Evolutionary conservation across 1,140 invertebrate genomes (phyloP).

Genomic region (Ostrea edulis): DNA sequence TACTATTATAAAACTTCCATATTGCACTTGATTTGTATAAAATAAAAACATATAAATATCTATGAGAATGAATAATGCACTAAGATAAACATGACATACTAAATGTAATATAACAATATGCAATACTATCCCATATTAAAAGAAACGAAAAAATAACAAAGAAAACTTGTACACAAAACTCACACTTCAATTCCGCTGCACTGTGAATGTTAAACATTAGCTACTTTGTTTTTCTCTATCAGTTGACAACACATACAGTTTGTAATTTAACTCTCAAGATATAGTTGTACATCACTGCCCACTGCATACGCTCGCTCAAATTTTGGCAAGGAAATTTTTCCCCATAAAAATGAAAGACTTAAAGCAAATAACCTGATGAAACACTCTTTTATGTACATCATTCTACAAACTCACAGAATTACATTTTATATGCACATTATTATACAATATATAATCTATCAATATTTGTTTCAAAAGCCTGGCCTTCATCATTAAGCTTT

Average conservation of each 20-base stretch:
- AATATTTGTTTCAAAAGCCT: background rate
- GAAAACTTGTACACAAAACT: background rate
- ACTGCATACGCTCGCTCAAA: background rate
- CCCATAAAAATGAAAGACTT: background rate
- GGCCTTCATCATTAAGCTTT: background rate
- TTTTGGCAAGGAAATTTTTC: background rate
- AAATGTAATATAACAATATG: background rate
- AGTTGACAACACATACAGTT: no score
- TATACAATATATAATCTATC: background rate
- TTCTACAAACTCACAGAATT: background rate
- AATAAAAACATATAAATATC: background rate
- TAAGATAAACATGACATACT: background rate
- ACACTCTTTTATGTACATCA: background rate
- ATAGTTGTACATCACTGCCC: background rate
- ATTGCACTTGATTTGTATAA: slow-evolving; percentile 27
- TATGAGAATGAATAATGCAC: background rate
- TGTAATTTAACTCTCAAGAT: background rate
- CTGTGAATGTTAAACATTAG: no score
- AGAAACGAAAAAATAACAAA: background rate
- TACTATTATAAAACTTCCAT: background rate
- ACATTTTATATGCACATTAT: background rate
- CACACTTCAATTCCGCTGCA: background rate
- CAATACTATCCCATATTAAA: background rate
- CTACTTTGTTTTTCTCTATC: no score
- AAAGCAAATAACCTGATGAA: slow-evolving; percentile 2